Base-by-base conservation (phyloP, 1,140 invertebrate species). In the Portunus trituberculatus region DNA sequence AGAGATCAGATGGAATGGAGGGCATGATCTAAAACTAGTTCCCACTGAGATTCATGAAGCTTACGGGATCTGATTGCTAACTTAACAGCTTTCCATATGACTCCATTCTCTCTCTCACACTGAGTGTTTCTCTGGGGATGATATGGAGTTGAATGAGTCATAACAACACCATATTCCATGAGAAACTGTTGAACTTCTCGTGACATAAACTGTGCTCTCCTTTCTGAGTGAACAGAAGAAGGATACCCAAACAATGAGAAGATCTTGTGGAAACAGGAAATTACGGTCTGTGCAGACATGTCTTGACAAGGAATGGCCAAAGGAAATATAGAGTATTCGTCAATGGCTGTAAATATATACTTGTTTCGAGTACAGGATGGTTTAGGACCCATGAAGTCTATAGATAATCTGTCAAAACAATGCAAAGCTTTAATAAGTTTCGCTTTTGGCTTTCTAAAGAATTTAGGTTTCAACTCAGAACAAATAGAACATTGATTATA, bases 311-410 rank as follows among this genome's bases (percentile, higher is more conserved):
- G 86, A 25, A 87, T 16, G 29, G 28, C 86, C 10, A 87, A 87
- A 28, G 86, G 48, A 14, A 52, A 7, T 52, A 6, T 52, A 52
- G 48, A 52, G 10, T 87, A 87, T 87, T 39, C 48, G 48, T 52
- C 86, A n/a, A 87, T 20, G 2, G 39, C 25, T 32, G 29, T 28
- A 87, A 87, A 28, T 4, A 87, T 10, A 25, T 87, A 39, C 29
- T 87, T 39, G 39, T 87, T 87, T 28, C 25, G 10, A 28, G 86
- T 28, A 29, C 10, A 87, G 10, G 86, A 87, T 8, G 86, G 28
- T 87, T 87, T 87, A 87, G 86, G 86, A 8, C 86, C 86, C 3
- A 31, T n/a, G 25, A 87, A 87, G 25, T 87, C 86, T 10, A 87
- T 20, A 87, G 31, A 87, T 4, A 87, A 16, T 10, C 39, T 6